These are phyloP conservation scores for Drosophila mayaguana DNA, from an alignment of 2,888 invertebrate species.

Conservation along the genomic window DNA sequence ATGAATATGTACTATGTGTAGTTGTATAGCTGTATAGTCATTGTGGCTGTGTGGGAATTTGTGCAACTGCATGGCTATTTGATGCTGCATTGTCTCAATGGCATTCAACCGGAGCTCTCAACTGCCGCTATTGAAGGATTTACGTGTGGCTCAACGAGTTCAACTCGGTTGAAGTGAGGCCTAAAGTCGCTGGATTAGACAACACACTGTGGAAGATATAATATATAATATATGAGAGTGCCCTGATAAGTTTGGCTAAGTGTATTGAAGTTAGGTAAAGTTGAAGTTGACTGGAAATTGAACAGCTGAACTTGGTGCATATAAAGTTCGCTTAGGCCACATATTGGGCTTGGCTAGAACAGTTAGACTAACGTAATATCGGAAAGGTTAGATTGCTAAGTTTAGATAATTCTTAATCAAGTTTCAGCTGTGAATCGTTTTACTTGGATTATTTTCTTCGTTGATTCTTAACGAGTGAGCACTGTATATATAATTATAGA, in stretches of 20 bases:
- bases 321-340: background rate
- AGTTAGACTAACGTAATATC: background rate
- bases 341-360: background rate
- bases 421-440: no score
- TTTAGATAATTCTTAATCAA: no score
- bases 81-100: constrained; percentile 71
- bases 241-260: constrained; percentile 1
- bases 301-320: background rate
- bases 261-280: background rate
- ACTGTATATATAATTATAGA: background rate
- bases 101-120: constrained; percentile 63
- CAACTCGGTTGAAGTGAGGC: constrained; percentile 36
- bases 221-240: background rate
- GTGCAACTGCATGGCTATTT: constrained; percentile 55
- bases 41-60: constrained; percentile 16
- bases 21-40: constrained; percentile 16
- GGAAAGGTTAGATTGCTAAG: background rate
- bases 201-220: background rate
- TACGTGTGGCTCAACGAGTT: constrained; percentile 39
- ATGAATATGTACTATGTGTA: constrained; percentile 1
- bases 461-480: background rate
- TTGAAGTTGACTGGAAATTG: background rate
- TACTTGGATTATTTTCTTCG: no score
- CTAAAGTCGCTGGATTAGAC: constrained; percentile 45
- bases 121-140: constrained; percentile 54